Conservation (phyloP, 2,797 vertebrate species). For the Parauchenoglanis ngamensis region DNA sequence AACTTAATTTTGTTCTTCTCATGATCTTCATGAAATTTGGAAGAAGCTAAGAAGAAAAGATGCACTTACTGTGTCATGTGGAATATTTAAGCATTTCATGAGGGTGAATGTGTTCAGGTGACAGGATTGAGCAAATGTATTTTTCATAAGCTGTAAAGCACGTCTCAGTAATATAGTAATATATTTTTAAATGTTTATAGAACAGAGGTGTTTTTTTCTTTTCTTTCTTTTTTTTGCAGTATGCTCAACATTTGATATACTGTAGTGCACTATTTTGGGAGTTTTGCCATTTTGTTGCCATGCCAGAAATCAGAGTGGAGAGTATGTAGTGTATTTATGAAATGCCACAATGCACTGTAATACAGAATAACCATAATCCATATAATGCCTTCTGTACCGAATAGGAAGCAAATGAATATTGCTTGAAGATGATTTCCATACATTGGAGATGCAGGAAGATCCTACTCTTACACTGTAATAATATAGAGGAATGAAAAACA, state of each 20-base stretch:
- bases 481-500: not conserved
- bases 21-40: not conserved
- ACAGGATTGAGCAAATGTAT: not conserved
- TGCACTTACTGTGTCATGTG: not conserved
- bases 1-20: not conserved
- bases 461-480: not conserved
- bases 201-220: too few relatives aligned
- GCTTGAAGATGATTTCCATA: not conserved
- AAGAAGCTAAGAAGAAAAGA: not conserved
- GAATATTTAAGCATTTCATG: not conserved
- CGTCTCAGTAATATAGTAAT: too few relatives aligned
- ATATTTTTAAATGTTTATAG: too few relatives aligned
- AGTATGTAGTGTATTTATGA: not conserved
- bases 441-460: not conserved
- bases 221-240: not conserved
- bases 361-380: slow-evolving; percentile 2
- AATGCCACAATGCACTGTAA: not conserved
- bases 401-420: not conserved
- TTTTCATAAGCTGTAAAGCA: not conserved
- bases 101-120: too few relatives aligned
- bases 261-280: not conserved
- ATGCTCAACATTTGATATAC: slow-evolving; percentile 1
- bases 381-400: not conserved
- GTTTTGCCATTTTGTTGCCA: not conserved
- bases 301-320: not conserved